Base-by-base conservation (phyloP, 2,113 vertebrate genomes). In the Pollimyrus isidori region DNA sequence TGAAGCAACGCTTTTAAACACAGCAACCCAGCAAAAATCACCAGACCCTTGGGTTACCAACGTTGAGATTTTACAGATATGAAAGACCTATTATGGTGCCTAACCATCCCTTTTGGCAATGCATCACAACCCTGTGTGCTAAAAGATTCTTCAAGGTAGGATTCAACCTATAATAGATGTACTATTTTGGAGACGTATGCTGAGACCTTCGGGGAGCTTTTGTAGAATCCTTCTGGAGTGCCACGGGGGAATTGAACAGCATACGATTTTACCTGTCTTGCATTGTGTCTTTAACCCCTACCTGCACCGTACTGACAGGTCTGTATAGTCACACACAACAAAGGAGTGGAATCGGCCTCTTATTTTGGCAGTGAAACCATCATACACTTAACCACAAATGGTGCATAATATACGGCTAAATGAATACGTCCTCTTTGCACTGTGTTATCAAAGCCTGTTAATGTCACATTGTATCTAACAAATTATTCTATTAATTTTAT, bases 1-100 rank as follows among this genome's bases (percentile, higher is more conserved):
- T 89, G 90, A 92, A 90, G 91, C 91, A 89, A 90, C 90, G 91
- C 87, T 80, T 89, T 23, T 89, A 90, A 91, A 93, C 90, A 90
- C 94, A 94, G 94, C 94, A 94, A 90, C 15, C 7, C 89, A 89
- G 90, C 62, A 69, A 50, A 50, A 86, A 58, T 1, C 89, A 5
- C 9, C 69, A 58, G 50, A 30, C 69, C 69, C 50, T 82, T 73
- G 69, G 65, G 85, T 90, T 48, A 56, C 86, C 69, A 86, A 89
- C 39, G 73, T 50, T 89, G 65, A 30, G 90, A 88, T 69, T 89
- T 86, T 89, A 83, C 83, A 86, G 65, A 88, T 65, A 73, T 89
- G 53, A 84, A 88, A 50, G 85, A 62, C 69, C 89, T 87, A 91
- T 90, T 89, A 90, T 58, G 69, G 69, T 49, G 82, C 84, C 45